Evolutionary conservation across 2,888 invertebrate species (phyloP).

Genomic region (Protodeltote pygarga): DNA sequence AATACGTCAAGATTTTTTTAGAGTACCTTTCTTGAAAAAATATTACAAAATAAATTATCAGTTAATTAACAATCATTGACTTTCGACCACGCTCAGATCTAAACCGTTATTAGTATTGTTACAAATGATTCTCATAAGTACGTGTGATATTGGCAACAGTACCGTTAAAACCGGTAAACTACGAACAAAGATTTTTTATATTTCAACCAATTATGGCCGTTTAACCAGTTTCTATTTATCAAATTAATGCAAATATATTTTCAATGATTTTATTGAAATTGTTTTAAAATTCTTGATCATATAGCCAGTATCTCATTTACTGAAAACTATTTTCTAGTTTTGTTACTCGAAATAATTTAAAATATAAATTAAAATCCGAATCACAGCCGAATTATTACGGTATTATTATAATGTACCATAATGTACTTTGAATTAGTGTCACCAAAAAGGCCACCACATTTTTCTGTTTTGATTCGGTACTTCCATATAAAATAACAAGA

Average conservation of each 20-base stretch:
- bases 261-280: constrained; percentile 38
- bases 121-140: constrained; percentile 36
- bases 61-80: too few relatives aligned
- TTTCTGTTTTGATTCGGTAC: constrained; percentile 47
- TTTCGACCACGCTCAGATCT: constrained; percentile 35
- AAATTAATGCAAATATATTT: constrained; percentile 27
- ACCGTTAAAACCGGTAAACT: constrained; percentile 27
- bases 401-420: constrained; percentile 24
- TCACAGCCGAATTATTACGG: constrained; percentile 39
- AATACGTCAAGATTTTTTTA: too few relatives aligned
- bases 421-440: constrained; percentile 5
- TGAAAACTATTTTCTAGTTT: constrained; percentile 34
- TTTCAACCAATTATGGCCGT: constrained; percentile 5
- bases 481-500: constrained; percentile 25
- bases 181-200: constrained; percentile 9
- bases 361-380: constrained; percentile 40
- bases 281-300: constrained; percentile 42
- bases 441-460: constrained; percentile 11
- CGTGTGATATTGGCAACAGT: constrained; percentile 32
- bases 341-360: constrained; percentile 32
- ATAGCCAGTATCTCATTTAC: constrained; percentile 42
- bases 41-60: too few relatives aligned
- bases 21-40: too few relatives aligned
- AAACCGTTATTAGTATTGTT: constrained; percentile 34
- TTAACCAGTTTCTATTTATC: constrained; percentile 2